Conservation (phyloP, 1,140 invertebrate species). For the Antheraea mylitta region DNA sequence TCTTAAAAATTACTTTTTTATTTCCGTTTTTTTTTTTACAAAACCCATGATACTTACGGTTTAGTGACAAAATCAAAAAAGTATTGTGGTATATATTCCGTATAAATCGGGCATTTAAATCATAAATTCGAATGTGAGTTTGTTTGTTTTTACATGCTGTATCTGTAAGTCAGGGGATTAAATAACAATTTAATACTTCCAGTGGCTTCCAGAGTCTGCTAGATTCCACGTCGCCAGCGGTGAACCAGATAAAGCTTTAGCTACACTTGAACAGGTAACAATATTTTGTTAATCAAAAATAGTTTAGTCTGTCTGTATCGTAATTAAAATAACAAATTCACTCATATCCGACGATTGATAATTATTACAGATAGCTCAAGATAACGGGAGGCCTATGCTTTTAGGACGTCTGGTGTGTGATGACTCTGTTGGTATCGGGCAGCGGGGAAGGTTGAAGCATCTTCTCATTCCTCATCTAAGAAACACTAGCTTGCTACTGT, state of each 20-base stretch:
- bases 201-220: conserved; percentile 97
- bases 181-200: conserved; percentile 36
- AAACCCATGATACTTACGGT: too few species aligned
- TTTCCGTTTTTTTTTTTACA: too few species aligned
- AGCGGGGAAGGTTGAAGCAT: conserved; percentile 87
- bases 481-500: conserved; percentile 91
- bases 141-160: too few species aligned
- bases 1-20: too few species aligned
- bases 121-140: too few species aligned
- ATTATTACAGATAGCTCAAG: conserved; percentile 83
- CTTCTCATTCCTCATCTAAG: conserved; percentile 89
- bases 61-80: too few species aligned
- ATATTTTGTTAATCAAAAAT: too few species aligned
- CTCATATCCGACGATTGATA: conserved; percentile 1
- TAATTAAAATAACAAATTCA: too few species aligned
- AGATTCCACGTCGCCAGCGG: conserved; percentile 93
- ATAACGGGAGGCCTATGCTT: conserved; percentile 94
- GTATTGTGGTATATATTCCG: too few species aligned
- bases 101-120: too few species aligned
- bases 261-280: conserved; percentile 88
- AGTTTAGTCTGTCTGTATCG: too few species aligned
- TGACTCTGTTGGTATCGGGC: conserved; percentile 81
- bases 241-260: conserved; percentile 90
- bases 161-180: too few species aligned
- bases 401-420: conserved; percentile 93